phyloP scores from a whole-genome alignment of 2,113 vertebrate genomes.

The Dasyornis broadbenti region DNA sequence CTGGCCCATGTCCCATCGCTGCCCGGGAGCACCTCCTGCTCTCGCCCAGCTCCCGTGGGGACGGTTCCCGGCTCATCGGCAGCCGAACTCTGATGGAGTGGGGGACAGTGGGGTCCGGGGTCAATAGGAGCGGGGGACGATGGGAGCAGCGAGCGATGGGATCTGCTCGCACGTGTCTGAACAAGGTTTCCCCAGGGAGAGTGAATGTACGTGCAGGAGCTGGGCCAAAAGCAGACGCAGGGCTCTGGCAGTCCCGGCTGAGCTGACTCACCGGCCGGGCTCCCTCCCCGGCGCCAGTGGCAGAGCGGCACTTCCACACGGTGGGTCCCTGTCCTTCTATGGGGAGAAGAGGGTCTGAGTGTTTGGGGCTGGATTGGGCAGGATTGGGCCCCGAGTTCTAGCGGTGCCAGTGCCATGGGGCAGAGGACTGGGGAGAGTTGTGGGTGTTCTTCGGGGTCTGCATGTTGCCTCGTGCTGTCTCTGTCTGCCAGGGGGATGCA shows the following conservation, averaged over 20 bases:
- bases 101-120: accelerated
- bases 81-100: accelerated
- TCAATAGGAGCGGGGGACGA: accelerated
- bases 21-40: neutral
- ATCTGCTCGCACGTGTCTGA: neutral
- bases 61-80: neutral
- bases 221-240: neutral
- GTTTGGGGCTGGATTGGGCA: neutral
- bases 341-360: neutral
- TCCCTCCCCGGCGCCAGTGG: neutral
- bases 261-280: constrained; percentile 1
- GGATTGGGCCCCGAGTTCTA: neutral
- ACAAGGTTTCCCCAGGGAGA: neutral
- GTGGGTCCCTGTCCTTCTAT: neutral
- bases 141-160: neutral
- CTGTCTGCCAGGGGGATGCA: neutral
- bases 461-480: accelerated
- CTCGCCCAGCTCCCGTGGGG: neutral
- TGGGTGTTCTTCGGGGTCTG: neutral
- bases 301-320: neutral
- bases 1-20: accelerated
- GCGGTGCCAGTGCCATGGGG: accelerated
- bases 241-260: constrained; percentile 7
- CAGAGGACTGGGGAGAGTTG: neutral
- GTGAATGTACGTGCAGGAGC: neutral